A percentile compares a stretch with the other conserved stretches of the same genome.
Evolutionary conservation across 2,113 vertebrate genomes (phyloP).

Genomic region (Equus przewalskii): DNA sequence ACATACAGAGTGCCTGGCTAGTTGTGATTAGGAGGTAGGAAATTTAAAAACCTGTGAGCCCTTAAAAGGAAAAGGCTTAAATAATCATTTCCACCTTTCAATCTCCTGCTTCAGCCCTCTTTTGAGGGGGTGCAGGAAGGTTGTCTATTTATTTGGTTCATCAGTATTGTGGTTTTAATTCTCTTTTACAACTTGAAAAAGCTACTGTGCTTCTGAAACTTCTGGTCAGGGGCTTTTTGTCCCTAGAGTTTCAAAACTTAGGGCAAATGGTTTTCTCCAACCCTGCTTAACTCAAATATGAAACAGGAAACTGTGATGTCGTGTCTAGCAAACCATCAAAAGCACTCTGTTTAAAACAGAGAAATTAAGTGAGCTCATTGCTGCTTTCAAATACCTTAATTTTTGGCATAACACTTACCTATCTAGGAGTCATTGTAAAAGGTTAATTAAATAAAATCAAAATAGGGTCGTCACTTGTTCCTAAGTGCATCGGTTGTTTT

Average conservation of each 20-base stretch:
- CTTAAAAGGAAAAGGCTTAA: neutral
- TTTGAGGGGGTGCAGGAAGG: neutral
- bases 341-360: conserved; percentile 78
- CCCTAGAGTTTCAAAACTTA: neutral
- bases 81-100: neutral
- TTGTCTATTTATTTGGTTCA: neutral
- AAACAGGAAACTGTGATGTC: conserved; percentile 84
- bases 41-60: neutral
- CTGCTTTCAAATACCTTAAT: conserved; percentile 67
- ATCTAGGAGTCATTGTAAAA: conserved; percentile 72
- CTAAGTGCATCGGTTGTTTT: conserved; percentile 50
- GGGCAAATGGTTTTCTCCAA: conserved; percentile 64
- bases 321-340: conserved; percentile 82
- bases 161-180: neutral
- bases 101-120: neutral
- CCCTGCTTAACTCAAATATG: conserved; percentile 43
- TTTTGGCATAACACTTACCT: conserved; percentile 74
- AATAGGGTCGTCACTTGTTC: conserved; percentile 60
- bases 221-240: neutral
- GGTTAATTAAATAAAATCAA: conserved; percentile 64
- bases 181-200: neutral
- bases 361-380: conserved; percentile 82
- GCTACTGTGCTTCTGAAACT: neutral
- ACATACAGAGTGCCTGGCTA: neutral
- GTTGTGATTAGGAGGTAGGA: neutral